Conservation (phyloP, 1,140 invertebrate species). For the Micrasema minimum region DNA sequence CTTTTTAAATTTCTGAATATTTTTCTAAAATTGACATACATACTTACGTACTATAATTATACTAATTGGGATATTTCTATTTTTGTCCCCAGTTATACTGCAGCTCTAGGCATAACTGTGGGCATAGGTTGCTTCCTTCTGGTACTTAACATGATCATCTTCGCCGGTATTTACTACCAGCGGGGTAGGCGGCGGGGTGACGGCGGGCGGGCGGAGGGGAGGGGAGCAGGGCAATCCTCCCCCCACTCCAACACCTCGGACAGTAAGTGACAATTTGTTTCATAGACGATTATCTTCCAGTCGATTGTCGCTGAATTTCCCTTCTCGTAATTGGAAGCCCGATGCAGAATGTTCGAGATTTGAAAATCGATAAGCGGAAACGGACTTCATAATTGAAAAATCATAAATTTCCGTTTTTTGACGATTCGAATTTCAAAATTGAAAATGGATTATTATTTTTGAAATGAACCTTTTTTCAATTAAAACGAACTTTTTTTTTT, state of each 20-base stretch:
- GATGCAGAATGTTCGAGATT: too few relatives aligned
- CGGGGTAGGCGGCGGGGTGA: conserved; percentile 64
- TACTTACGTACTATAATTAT: too few relatives aligned
- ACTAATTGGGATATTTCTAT: too few relatives aligned
- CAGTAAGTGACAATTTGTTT: conserved; percentile 41
- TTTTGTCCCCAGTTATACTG: conserved; percentile 71
- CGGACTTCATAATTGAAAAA: not conserved
- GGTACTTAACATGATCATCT: conserved; percentile 87
- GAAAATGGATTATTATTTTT: too few relatives aligned
- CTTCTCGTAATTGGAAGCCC: not conserved
- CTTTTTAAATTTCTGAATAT: too few relatives aligned
- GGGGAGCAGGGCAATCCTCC: conserved; percentile 26
- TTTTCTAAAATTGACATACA: too few relatives aligned
- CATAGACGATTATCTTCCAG: not conserved
- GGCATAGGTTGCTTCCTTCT: conserved; percentile 88
- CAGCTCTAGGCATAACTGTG: conserved; percentile 88
- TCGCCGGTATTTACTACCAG: conserved; percentile 89
- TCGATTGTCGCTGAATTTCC: conserved; percentile 12
- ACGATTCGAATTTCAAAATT: too few relatives aligned
- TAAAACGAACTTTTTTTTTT: too few relatives aligned
- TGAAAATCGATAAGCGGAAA: not conserved
- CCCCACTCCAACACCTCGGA: conserved; percentile 37
- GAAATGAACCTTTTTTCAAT: too few relatives aligned
- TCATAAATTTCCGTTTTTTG: too few relatives aligned
- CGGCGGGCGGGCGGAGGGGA: conserved; percentile 59